phyloP scores from a whole-genome alignment of 1,140 invertebrate species.

The Theocolax elegans region DNA sequence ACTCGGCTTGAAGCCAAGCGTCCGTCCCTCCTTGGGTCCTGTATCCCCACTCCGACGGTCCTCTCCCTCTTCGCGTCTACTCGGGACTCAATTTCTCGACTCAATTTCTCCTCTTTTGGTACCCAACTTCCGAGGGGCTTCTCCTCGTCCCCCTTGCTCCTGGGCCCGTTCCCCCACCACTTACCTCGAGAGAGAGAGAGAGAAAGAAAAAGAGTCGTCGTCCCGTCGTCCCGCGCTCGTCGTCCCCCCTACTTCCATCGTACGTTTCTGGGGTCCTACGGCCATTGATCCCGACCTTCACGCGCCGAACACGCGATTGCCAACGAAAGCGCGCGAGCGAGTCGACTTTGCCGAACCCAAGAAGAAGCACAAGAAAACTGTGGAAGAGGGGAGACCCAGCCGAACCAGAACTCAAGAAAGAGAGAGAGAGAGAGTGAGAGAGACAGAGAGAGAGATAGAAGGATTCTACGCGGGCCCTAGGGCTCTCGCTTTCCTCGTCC shows the following conservation, averaged over 20 bases:
- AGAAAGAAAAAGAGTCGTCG: slow-evolving; percentile 30
- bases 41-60: slow-evolving; percentile 2
- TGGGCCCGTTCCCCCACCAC: slow-evolving; percentile 23
- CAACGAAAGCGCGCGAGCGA: slow-evolving; percentile 58
- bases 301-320: slow-evolving; percentile 66
- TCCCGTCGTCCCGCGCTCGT: slow-evolving; percentile 26
- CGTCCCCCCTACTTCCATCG: not conserved
- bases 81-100: slow-evolving; percentile 52
- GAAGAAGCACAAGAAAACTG: slow-evolving; percentile 3
- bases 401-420: slow-evolving; percentile 52
- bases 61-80: too few relatives aligned
- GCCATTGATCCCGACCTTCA: slow-evolving; percentile 69
- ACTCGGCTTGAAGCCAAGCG: slow-evolving; percentile 9
- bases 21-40: not conserved
- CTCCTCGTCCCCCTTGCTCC: slow-evolving; percentile 34
- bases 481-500: slow-evolving; percentile 39
- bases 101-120: slow-evolving; percentile 69
- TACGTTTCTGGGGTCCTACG: slow-evolving; percentile 62
- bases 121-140: slow-evolving; percentile 57
- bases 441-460: too few relatives aligned
- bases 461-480: slow-evolving; percentile 40
- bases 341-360: slow-evolving; percentile 52
- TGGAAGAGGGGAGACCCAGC: slow-evolving; percentile 29
- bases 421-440: too few relatives aligned
- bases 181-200: slow-evolving; percentile 22